Conservation (phyloP, 2,888 invertebrate species). For the Yponomeuta malinellus region DNA sequence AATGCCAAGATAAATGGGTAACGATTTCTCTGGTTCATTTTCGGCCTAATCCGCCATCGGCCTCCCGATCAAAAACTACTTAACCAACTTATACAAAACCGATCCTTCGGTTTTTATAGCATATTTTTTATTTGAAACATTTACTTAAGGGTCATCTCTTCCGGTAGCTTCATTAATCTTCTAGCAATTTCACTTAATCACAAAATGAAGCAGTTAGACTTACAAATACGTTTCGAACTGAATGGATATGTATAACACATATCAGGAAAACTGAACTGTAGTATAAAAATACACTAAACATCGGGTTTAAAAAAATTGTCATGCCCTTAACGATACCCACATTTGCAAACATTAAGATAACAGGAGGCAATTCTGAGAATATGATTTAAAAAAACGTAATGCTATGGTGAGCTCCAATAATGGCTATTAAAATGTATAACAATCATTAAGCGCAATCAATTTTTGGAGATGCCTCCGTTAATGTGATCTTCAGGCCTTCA, state of each 20-base stretch:
- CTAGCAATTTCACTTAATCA: not conserved
- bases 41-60: constrained; percentile 29
- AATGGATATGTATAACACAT: not conserved
- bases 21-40: constrained; percentile 10
- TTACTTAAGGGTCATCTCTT: constrained; percentile 10
- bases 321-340: constrained; percentile 16
- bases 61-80: constrained; percentile 33
- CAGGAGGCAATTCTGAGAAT: constrained; percentile 26
- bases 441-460: constrained; percentile 34
- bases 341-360: constrained; percentile 20
- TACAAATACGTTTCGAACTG: not conserved
- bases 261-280: not conserved
- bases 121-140: constrained; percentile 22
- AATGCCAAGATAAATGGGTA: constrained; percentile 11
- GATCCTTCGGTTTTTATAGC: constrained; percentile 27
- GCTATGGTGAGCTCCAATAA: constrained; percentile 34
- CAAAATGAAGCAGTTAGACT: not conserved
- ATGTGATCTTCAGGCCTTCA: not conserved
- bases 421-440: constrained; percentile 37
- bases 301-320: not conserved
- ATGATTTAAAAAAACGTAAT: constrained; percentile 29
- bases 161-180: not conserved
- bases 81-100: constrained; percentile 30
- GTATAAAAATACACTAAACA: not conserved
- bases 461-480: constrained; percentile 18